Conservation (phyloP, 1,140 invertebrate genomes). For the Sycophaga agraensis region DNA sequence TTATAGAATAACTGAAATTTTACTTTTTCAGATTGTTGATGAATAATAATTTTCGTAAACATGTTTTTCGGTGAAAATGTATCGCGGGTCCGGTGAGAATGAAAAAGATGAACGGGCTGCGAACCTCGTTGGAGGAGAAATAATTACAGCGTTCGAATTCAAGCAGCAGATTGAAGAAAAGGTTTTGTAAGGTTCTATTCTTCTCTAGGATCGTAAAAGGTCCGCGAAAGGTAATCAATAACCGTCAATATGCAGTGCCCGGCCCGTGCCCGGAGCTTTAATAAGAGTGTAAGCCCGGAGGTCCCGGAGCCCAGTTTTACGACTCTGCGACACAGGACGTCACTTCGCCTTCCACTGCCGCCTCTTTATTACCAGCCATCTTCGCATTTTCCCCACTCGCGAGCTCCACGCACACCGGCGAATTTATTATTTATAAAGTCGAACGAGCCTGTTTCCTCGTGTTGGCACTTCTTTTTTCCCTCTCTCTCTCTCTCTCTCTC, state of each 20-base stretch:
- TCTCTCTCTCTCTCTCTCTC: constrained; percentile 17
- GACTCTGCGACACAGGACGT: constrained; percentile 53
- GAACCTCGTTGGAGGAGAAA: not conserved
- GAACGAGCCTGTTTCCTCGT: constrained; percentile 39
- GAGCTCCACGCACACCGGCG: constrained; percentile 16
- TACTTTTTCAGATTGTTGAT: too few species aligned
- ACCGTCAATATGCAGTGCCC: constrained; percentile 48
- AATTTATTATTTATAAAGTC: constrained; percentile 57
- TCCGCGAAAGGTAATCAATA: constrained; percentile 47
- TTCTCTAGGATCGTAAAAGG: constrained; percentile 37
- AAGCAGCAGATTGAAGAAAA: constrained; percentile 13
- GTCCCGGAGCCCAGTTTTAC: constrained; percentile 48
- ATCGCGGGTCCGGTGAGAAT: too few species aligned
- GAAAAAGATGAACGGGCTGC: not conserved
- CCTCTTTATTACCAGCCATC: constrained; percentile 50
- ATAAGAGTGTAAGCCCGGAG: constrained; percentile 47
- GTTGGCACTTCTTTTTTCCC: constrained; percentile 25
- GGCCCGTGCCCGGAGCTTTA: constrained; percentile 40
- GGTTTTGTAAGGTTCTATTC: constrained; percentile 34
- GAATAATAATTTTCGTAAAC: too few species aligned
- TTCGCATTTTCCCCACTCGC: constrained; percentile 36
- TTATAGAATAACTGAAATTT: too few species aligned
- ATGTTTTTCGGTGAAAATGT: not conserved
- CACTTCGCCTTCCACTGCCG: constrained; percentile 48
- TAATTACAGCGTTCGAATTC: constrained; percentile 11